Base-by-base conservation (phyloP, 1,140 invertebrate species). In the Pinna nobilis region DNA sequence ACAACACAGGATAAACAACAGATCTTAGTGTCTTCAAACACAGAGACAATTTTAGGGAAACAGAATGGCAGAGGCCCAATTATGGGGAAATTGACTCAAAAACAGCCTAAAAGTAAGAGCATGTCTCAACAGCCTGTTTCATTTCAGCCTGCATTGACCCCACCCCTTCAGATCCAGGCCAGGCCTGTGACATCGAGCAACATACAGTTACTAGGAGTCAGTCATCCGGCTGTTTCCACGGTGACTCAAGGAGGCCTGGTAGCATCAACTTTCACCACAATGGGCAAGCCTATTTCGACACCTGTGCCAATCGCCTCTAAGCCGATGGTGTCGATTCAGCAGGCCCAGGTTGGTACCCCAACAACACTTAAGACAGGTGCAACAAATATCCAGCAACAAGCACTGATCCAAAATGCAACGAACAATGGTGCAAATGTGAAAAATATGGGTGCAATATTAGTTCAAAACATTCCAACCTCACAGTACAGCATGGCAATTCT, bases 291-390 rank as follows among this genome's bases (percentile, higher is more conserved):
- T 15, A 86, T 87, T 50, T 78, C 86, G 33, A 84, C 84, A 9
- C 83, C 86, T 0, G 78, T 85, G 3, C 82, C 81, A 11, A 84
- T 87, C 51, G 82, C 83, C 13, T 85, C 84, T 94, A 96, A 92
- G 89, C 92, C 88, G 84, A 74, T 53, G 69, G 72, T 77, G 50
- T 69, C 69, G 44, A 68, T 74, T 50, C 71, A 78, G 57, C 80
- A 85, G 53, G 66, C 59, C 18, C 39, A 51, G 13, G 41, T 63
- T 63, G 64, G 30, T 60, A 77, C 50, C n/a, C 70, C 75, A n/a
- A 47, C 71, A 70, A 57, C 68, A 39, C 33, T 70, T 0, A 72
- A 79, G 35, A 32, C 78, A 47, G 67, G 74, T n/a, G 70, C 76
- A 6, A 75, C 73, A n/a, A 39, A 59, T 25, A 71, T 65, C 59